Percentiles rank a stretch among this genome's conserved stretches.
Conservation (phyloP, 1,140 invertebrate genomes). For the Drosophila aff. region DNA sequence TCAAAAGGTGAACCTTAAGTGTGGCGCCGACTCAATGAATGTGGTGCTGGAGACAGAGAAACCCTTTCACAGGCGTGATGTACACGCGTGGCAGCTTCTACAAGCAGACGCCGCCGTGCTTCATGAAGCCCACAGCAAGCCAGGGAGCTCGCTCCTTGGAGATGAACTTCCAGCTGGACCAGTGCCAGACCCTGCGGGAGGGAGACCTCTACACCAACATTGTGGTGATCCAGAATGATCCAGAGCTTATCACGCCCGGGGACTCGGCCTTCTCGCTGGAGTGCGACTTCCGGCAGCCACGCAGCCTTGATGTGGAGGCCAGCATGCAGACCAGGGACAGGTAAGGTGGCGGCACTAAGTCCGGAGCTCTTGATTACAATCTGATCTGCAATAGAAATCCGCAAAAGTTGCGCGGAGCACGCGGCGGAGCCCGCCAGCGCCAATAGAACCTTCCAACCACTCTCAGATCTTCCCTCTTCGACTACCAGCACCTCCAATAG, state of each 20-base stretch:
- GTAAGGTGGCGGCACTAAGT: constrained; percentile 60
- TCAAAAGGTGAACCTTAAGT: constrained; percentile 86
- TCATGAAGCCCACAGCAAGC: constrained; percentile 85
- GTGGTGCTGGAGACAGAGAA: constrained; percentile 86
- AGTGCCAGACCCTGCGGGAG: constrained; percentile 87
- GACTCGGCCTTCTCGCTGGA: constrained; percentile 88
- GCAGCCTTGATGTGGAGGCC: constrained; percentile 86
- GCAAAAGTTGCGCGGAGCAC: constrained; percentile 84
- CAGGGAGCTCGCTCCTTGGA: constrained; percentile 85
- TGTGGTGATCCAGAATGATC: constrained; percentile 88
- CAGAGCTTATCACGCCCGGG: constrained; percentile 88
- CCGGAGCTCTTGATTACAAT: constrained; percentile 45
- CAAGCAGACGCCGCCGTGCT: constrained; percentile 86
- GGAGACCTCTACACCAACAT: constrained; percentile 87
- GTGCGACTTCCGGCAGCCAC: constrained; percentile 87
- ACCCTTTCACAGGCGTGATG: constrained; percentile 88
- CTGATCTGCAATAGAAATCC: constrained; percentile 78
- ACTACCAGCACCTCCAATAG: constrained; percentile 60
- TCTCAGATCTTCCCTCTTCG: constrained; percentile 54
- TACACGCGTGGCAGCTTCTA: constrained; percentile 88
- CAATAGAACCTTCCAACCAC: constrained; percentile 67
- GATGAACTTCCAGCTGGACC: constrained; percentile 86
- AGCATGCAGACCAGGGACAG: constrained; percentile 85
- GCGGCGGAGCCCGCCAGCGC: constrained; percentile 72
- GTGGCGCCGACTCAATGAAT: constrained; percentile 86